Percentiles rank a stretch among this genome's conserved stretches.
phyloP scores from a whole-genome alignment of 2,113 vertebrate genomes.

The Cynoglossus semilaevis region DNA sequence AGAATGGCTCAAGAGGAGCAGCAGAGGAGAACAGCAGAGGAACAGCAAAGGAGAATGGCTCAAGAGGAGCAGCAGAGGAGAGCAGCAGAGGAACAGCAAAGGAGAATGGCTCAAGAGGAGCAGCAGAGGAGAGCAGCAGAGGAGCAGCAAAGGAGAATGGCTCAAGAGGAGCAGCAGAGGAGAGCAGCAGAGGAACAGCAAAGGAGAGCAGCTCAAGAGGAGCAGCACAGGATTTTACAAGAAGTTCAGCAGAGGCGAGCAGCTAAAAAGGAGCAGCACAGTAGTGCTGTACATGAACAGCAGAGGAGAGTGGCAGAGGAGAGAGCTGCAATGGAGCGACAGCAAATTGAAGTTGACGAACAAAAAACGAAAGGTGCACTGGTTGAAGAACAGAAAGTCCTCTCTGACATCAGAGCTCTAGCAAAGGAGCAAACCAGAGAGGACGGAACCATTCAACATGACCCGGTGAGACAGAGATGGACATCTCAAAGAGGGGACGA shows the following conservation, averaged over 20 bases:
- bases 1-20: background rate
- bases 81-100: conserved; percentile 13
- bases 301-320: background rate
- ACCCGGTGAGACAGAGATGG: conserved; percentile 10
- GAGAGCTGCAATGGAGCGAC: conserved; percentile 14
- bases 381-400: background rate
- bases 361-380: background rate
- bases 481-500: conserved; percentile 21
- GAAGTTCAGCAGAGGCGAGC: conserved; percentile 1
- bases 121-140: background rate
- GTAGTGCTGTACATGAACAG: conserved; percentile 4
- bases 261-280: background rate
- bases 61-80: background rate
- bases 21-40: background rate
- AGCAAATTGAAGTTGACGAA: conserved; percentile 4
- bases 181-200: conserved; percentile 20
- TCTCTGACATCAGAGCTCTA: background rate
- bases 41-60: too few species aligned
- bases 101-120: background rate
- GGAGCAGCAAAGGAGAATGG: conserved; percentile 3
- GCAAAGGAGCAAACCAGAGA: conserved; percentile 11
- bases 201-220: conserved; percentile 1
- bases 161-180: background rate
- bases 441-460: conserved; percentile 3
- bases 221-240: background rate